Base-by-base conservation (phyloP, 2,113 vertebrate genomes). In the Orcinus orca region DNA sequence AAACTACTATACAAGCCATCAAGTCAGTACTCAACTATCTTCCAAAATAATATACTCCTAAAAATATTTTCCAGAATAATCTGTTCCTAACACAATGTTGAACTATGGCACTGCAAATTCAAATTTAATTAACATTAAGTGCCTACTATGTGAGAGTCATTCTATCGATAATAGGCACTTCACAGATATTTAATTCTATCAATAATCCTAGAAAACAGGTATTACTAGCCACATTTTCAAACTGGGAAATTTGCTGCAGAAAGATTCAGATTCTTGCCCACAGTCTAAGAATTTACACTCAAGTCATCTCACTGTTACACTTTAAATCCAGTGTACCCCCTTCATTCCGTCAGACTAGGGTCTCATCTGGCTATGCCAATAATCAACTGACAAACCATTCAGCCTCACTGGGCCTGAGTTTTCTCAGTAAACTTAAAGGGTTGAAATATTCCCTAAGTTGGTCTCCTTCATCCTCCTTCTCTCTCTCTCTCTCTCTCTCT, bases 31-130 rank as follows among this genome's bases (percentile, higher is more conserved):
- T 73, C 44, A 62, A 44, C 62, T 87, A 26, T 77, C 4, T 38
- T 90, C 29, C 41, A 77, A 92, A 20, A 58, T 62, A 80, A 60
- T 31, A 53, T 36, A 95, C 65, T 67, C n/a, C 80, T 92, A 74
- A 95, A 93, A 95, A 38, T 79, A 94, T 67, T 50, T 82, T 92
- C 36, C n/a, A 83, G 62, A 70, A 26, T 38, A 93, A 93, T 4
- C 38, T 25, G 14, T 65, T 87, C 47, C 36, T 83, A 83, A 83
- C 7, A 79, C 8, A 85, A 62, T 55, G n/a, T 71, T 84, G 63
- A 93, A 68, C 14, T 53, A 80, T 0, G 82, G 10, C 36, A 87
- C 2, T 58, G 44, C 18, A 96, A 88, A 88, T 95, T 88, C 86
- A 88, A 62, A 91, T 73, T 80, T 47, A 95, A 73, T 81, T 62